Base-by-base conservation (phyloP, 2,113 vertebrate genomes). In the Cavia porcellus region DNA sequence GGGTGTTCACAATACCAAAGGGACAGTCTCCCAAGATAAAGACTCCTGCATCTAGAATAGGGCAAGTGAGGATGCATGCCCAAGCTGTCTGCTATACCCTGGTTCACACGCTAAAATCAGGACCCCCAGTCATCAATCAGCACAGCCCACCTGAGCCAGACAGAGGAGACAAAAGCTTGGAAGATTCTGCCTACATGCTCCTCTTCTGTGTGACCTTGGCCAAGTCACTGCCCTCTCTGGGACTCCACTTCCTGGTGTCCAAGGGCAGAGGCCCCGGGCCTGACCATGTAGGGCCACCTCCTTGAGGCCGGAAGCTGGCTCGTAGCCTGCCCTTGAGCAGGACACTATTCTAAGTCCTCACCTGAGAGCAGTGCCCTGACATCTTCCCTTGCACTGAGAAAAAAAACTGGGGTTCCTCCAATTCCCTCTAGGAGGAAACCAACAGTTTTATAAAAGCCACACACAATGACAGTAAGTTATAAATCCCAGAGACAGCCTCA, bases 401-500 rank as follows among this genome's bases (percentile, higher is more conserved):
- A 96, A 81, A 96, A 72, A 20, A 50, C 59, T 38, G 14, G 64
- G 64, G 82, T 70, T 87, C 83, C 38, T 89, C 74, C 38, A 47
- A 25, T 38, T 95, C 28, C 75, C 92, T 70, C 32, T 52, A 30
- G 88, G 61, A 84, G 13, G 61, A 86, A 84, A 59, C 7, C 82
- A 83, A 42, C 61, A 81, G 3, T 55, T 77, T 95, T 90, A 92
- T 11, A 93, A 95, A 87, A 93, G 64, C 45, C 52, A 61, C 4
- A 28, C 45, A 59, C 30, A 66, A 57, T 42, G 45, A 85, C 28
- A 50, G 72, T 9, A 61, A 50, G 66, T 25, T 62, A 55, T 12
- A 62, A 82, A 80, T 4, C 55, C 50, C 22, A 28, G 5, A 68
- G 68, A 52, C 42, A 13, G 38, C 59, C 45, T 89, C 4, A 6